Base-by-base conservation (phyloP, 2,888 invertebrate species). In the Acanthosepion esculentum region DNA sequence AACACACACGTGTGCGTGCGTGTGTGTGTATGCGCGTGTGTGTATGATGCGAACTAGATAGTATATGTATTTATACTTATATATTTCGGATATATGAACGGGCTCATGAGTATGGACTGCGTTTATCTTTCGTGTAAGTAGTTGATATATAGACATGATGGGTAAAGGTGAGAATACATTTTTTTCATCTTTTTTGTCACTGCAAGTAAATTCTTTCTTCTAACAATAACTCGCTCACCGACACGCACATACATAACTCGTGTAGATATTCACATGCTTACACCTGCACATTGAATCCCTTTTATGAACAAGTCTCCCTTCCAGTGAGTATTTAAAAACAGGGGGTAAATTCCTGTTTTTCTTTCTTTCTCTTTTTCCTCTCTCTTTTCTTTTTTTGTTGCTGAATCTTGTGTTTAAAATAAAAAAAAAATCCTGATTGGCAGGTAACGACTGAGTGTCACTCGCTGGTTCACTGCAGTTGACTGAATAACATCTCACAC, bases 401-500 rank as follows among this genome's bases (percentile, higher is more conserved):
- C 26, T 48, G 48, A 92, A 92, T 92, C 48, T 91, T 78, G 78
- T 78, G 29, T 78, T n/a, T n/a, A 78, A n/a, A 78, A 78, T 78
- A 12, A n/a, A 8, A 10, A 78, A 78, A 78, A 78, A n/a, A n/a
- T 78, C 78, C 78, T 41, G 92, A 50, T 41, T 92, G 48, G 92
- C 92, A 50, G 48, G 48, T 92, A 92, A 92, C 50, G 92, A 50
- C 50, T 48, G 92, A 50, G 92, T 48, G 48, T 92, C 48, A 48
- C 48, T 29, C 92, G 50, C 7, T 92, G 92, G 29, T 48, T 41
- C 48, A 94, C 55, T n/a, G 18, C 91, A 78, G 48, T 78, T 48
- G 78, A n/a, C n/a, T 29, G n/a, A 29, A 29, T 78, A 78, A 78
- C 78, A n/a, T 26, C 26, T 96, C 96, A 96, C 94, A 96, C 96